phyloP scores from a whole-genome alignment of 2,797 vertebrate genomes.

The Prionace glauca region DNA sequence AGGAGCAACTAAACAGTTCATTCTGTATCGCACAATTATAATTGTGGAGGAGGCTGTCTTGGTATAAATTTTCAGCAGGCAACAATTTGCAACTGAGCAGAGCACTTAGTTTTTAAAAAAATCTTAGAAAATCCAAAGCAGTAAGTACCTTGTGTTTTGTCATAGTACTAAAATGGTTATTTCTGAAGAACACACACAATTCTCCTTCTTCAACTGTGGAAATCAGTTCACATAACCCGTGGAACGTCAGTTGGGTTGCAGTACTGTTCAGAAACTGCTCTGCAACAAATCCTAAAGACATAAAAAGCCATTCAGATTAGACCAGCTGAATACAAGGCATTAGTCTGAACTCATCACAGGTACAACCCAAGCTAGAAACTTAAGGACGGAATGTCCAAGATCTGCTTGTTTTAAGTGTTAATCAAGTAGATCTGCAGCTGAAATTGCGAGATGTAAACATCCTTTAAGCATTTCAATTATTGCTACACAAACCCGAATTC shows the following conservation, averaged over 20 bases:
- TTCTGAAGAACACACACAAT: conserved; percentile 97
- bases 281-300: conserved; percentile 76
- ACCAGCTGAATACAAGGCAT: neutral
- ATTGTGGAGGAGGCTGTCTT: neutral
- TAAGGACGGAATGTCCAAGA: neutral
- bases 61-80: neutral
- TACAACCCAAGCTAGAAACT: neutral
- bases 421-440: neutral
- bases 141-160: conserved; percentile 94
- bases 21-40: neutral
- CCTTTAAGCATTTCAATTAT: neutral
- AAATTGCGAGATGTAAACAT: neutral
- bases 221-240: conserved; percentile 91
- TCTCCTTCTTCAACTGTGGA: conserved; percentile 95
- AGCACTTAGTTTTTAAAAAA: neutral
- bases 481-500: neutral
- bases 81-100: neutral
- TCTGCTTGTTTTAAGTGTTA: neutral
- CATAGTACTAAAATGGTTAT: conserved; percentile 99
- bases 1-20: neutral
- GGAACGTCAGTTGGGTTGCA: conserved; percentile 94
- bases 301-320: neutral
- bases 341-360: neutral
- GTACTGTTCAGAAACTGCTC: conserved; percentile 95
- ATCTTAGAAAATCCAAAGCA: conserved; percentile 1